Evolutionary conservation across 2,113 vertebrate species (phyloP).

Genomic region (Cephalopholis sonnerati): DNA sequence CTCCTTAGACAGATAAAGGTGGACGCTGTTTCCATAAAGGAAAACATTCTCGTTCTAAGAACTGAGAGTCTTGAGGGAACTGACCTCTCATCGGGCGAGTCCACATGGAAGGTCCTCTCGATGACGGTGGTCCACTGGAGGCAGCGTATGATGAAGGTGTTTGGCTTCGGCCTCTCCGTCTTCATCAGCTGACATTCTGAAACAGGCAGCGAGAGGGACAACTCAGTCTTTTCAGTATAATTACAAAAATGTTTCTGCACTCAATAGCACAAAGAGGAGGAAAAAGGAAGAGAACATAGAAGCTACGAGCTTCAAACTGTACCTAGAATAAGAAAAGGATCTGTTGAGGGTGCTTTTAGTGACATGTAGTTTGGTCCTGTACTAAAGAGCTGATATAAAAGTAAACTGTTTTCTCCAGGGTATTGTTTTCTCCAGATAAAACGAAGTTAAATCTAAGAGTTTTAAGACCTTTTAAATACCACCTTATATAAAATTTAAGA

Average conservation of each 20-base stretch:
- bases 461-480: too few species aligned
- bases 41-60: background rate
- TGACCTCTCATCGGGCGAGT: conserved; percentile 95
- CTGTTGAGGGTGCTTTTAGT: background rate
- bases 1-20: background rate
- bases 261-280: background rate
- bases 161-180: conserved; percentile 98
- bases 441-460: too few species aligned
- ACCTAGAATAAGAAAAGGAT: background rate
- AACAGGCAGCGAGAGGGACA: conserved; percentile 32
- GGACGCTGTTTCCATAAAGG: background rate
- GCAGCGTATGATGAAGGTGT: conserved; percentile 98
- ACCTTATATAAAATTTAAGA: too few species aligned
- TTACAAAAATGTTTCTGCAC: background rate
- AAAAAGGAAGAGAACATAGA: background rate
- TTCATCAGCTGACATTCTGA: conserved; percentile 99
- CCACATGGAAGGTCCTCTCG: conserved; percentile 97
- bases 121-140: conserved; percentile 99
- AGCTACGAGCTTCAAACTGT: background rate
- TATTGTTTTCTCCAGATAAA: background rate
- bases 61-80: too few species aligned
- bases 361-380: background rate
- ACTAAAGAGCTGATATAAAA: background rate
- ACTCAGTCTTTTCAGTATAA: background rate
- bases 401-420: background rate